Evolutionary conservation across 2,888 invertebrate genomes (phyloP).

Genomic region (Glyphotaelius pellucidus): DNA sequence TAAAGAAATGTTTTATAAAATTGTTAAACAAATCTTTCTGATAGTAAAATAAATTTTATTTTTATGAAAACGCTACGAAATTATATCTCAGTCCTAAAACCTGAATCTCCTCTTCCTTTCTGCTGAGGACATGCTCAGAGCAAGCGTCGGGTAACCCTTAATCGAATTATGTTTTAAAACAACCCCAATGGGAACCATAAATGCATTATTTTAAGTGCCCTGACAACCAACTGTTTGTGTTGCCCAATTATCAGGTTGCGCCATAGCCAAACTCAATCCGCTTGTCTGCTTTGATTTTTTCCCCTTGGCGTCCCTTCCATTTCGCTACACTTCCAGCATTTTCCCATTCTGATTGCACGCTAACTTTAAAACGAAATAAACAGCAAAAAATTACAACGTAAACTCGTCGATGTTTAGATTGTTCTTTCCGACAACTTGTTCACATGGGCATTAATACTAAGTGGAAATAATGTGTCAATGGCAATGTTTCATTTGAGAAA

Average conservation of each 20-base stretch:
- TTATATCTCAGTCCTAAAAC: neutral
- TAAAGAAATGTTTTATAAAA: too few relatives aligned
- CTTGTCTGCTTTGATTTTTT: neutral
- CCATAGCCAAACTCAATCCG: neutral
- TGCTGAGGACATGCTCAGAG: neutral
- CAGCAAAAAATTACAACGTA: neutral
- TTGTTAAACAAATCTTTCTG: too few relatives aligned
- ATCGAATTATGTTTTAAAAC: neutral
- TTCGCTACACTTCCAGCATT: neutral
- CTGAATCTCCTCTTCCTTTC: neutral
- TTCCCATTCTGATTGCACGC: neutral
- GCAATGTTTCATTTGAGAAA: neutral
- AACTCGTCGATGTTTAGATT: neutral
- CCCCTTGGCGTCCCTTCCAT: neutral
- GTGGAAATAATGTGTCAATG: neutral
- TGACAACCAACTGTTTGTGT: slow-evolving; percentile 10
- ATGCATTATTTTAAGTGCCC: slow-evolving; percentile 28
- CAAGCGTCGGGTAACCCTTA: neutral
- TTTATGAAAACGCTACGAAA: too few relatives aligned
- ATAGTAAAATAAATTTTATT: too few relatives aligned
- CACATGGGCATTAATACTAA: neutral
- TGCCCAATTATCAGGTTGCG: neutral
- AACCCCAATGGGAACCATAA: slow-evolving; percentile 4
- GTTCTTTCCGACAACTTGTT: neutral
- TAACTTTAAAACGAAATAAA: neutral